Evolutionary conservation across 2,113 vertebrate genomes (phyloP).

Genomic region (Amphiprion ocellaris): DNA sequence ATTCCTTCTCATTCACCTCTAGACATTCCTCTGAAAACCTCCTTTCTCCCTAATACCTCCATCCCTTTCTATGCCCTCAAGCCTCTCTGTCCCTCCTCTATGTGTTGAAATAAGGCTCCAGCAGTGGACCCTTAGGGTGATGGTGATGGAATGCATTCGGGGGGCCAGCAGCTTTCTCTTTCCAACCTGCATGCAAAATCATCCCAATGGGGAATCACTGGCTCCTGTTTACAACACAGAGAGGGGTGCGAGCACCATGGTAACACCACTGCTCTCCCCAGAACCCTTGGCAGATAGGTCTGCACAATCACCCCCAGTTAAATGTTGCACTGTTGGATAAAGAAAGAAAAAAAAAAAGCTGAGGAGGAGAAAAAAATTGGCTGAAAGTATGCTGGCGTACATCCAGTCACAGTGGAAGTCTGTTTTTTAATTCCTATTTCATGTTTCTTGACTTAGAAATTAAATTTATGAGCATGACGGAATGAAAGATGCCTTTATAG

Average conservation of each 20-base stretch:
- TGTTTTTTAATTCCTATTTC: constrained; percentile 79
- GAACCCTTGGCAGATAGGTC: constrained; percentile 73
- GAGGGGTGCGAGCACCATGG: constrained; percentile 71
- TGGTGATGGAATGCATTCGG: constrained; percentile 83
- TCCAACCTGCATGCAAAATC: constrained; percentile 80
- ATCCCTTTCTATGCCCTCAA: constrained; percentile 54
- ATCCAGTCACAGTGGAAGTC: constrained; percentile 73
- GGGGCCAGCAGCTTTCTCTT: constrained; percentile 74
- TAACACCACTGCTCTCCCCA: constrained; percentile 73
- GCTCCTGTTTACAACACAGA: constrained; percentile 74
- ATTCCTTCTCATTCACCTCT: constrained; percentile 54
- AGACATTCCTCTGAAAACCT: constrained; percentile 46
- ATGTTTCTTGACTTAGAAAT: constrained; percentile 82
- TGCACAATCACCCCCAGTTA: constrained; percentile 71
- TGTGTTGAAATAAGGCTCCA: constrained; percentile 72
- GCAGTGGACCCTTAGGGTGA: constrained; percentile 76
- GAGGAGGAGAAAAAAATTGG: constrained; percentile 60
- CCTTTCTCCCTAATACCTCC: constrained; percentile 46
- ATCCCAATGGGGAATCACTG: constrained; percentile 78
- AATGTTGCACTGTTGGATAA: constrained; percentile 72
- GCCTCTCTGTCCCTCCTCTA: constrained; percentile 51
- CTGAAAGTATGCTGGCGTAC: constrained; percentile 73
- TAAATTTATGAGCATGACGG: constrained; percentile 82
- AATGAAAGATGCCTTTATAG: constrained; percentile 71
- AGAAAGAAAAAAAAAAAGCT: constrained; percentile 64